Percentiles rank a stretch among this genome's conserved stretches.
phyloP scores from a whole-genome alignment of 2,797 vertebrate genomes.

The Enteromius radiatus region DNA sequence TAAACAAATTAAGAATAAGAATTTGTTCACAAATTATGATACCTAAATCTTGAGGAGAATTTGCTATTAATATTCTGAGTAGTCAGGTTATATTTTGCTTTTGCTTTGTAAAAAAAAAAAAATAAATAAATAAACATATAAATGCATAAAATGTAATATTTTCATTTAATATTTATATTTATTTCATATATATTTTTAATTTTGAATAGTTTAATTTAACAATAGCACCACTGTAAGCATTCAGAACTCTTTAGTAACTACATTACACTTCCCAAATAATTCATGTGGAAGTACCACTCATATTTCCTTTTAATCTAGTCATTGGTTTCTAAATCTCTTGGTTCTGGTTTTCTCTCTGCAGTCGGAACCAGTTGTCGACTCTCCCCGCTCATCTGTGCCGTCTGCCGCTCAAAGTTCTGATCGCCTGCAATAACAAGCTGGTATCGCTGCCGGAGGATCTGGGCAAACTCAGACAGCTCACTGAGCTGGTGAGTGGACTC shows the following conservation, averaged over 20 bases:
- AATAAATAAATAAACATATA: not conserved
- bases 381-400: constrained; percentile 88
- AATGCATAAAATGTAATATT: too few species aligned
- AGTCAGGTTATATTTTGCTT: not conserved
- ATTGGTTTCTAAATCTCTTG: not conserved
- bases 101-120: not conserved
- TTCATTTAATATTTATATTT: not conserved
- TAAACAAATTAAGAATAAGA: too few species aligned
- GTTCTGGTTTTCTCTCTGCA: constrained; percentile 65
- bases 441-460: constrained; percentile 94
- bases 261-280: not conserved
- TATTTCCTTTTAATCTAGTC: not conserved
- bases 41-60: too few species aligned
- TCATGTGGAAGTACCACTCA: not conserved
- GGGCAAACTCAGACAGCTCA: constrained; percentile 88
- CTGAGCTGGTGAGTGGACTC: constrained; percentile 86
- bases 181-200: not conserved
- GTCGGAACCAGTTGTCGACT: constrained; percentile 94
- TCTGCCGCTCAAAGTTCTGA: constrained; percentile 93
- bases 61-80: not conserved
- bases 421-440: constrained; percentile 96
- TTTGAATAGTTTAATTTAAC: not conserved
- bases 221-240: not conserved
- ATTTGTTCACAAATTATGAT: too few species aligned
- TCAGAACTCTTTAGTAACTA: not conserved